Evolutionary conservation across 2,797 vertebrate species (phyloP).

Genomic region (Mionectes olivaceus): DNA sequence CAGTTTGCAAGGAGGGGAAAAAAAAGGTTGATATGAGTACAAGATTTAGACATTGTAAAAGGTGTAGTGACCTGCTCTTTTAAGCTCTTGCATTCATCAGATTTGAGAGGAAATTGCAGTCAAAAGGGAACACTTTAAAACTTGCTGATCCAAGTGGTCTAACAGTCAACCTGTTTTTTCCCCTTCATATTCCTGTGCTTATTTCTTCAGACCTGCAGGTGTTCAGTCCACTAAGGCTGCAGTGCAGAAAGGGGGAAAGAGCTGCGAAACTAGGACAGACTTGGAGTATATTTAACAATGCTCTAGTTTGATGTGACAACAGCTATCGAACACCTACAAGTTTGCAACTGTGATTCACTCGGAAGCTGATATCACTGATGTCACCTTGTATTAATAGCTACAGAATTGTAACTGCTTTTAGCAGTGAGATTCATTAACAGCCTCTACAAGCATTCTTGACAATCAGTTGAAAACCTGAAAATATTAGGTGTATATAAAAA

Average conservation of each 20-base stretch:
- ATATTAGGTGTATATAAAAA: slow-evolving; percentile 55
- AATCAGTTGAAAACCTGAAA: slow-evolving; percentile 60
- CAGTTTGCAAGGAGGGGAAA: neutral
- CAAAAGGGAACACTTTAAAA: neutral
- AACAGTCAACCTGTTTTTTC: neutral
- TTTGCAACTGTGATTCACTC: slow-evolving; percentile 81
- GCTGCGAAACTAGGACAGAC: slow-evolving; percentile 76
- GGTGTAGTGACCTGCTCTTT: neutral
- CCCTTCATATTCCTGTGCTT: neutral
- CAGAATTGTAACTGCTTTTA: slow-evolving; percentile 80
- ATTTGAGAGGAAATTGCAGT: neutral
- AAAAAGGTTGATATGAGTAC: neutral
- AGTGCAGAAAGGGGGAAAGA: slow-evolving; percentile 23
- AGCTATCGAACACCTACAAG: slow-evolving; percentile 73
- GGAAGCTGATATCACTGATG: slow-evolving; percentile 78
- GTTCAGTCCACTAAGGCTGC: slow-evolving; percentile 48
- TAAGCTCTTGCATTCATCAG: neutral
- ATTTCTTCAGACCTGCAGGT: slow-evolving; percentile 32
- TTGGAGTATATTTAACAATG: slow-evolving; percentile 82
- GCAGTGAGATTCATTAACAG: slow-evolving; percentile 79
- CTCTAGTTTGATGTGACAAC: slow-evolving; percentile 80
- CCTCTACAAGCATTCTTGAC: slow-evolving; percentile 67
- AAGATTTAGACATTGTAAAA: neutral
- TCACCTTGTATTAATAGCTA: slow-evolving; percentile 82
- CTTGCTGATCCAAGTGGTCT: neutral